Conservation (phyloP, 1,140 invertebrate species). For the Drosophila guanche region DNA sequence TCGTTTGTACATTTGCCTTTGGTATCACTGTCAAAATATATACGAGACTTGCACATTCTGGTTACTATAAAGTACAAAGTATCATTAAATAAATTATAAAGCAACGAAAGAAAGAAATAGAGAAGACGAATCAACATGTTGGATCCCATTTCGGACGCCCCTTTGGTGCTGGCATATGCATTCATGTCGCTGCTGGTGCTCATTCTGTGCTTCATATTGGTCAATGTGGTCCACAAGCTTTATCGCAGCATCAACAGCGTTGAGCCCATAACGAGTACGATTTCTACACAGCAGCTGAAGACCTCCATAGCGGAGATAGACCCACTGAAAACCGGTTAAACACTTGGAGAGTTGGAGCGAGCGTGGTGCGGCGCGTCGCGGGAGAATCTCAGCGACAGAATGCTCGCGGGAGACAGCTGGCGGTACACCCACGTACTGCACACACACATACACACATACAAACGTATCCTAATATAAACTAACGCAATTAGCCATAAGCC, state of each 20-base stretch:
- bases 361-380: background rate
- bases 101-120: slow-evolving; percentile 7
- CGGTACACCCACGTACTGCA: slow-evolving; percentile 7
- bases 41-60: slow-evolving; percentile 3
- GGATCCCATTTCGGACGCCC: slow-evolving; percentile 75
- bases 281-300: slow-evolving; percentile 34
- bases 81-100: background rate
- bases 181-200: slow-evolving; percentile 76
- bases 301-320: slow-evolving; percentile 62
- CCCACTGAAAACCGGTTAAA: slow-evolving; percentile 69
- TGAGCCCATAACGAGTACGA: slow-evolving; percentile 22
- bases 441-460: slow-evolving; percentile 3
- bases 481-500: slow-evolving; percentile 35
- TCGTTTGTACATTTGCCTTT: background rate
- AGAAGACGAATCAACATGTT: slow-evolving; percentile 54
- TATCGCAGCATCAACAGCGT: slow-evolving; percentile 55
- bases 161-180: slow-evolving; percentile 74
- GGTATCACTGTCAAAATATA: background rate
- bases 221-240: slow-evolving; percentile 78
- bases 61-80: slow-evolving; percentile 12
- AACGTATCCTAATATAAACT: slow-evolving; percentile 33
- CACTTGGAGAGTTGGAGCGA: slow-evolving; percentile 9
- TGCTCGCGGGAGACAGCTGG: slow-evolving; percentile 18
- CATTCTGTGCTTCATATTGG: slow-evolving; percentile 76
- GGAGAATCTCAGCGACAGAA: slow-evolving; percentile 15